Conservation (phyloP, 2,113 vertebrate species). For the Phylloscopus trochilus region DNA sequence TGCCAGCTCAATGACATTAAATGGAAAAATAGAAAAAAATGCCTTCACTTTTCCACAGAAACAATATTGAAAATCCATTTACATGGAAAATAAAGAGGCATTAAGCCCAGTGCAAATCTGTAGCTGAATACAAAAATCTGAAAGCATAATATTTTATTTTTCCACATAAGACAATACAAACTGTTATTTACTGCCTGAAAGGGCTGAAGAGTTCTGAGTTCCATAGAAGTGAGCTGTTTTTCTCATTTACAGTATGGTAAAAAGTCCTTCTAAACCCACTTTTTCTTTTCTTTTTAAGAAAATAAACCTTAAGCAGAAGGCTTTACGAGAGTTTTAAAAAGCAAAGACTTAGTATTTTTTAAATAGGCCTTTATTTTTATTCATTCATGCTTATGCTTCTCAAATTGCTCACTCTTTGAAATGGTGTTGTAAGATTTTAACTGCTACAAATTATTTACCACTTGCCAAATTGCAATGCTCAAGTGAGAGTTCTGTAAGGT, state of each 20-base stretch:
- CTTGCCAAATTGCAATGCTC: neutral
- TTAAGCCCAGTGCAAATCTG: slow-evolving; percentile 52
- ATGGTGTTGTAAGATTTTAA: neutral
- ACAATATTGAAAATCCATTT: slow-evolving; percentile 70
- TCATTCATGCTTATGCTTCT: neutral
- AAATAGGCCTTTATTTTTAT: neutral
- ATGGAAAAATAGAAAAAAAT: slow-evolving; percentile 65
- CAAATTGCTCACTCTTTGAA: neutral
- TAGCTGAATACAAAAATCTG: slow-evolving; percentile 54
- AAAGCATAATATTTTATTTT: slow-evolving; percentile 67
- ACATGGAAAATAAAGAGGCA: slow-evolving; percentile 65
- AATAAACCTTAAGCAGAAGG: neutral
- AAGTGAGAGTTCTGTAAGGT: neutral
- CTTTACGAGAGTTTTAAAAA: neutral
- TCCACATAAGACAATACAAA: slow-evolving; percentile 49
- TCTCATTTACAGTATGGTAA: neutral
- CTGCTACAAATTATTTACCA: neutral
- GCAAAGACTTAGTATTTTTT: neutral
- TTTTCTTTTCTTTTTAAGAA: neutral
- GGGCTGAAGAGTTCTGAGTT: slow-evolving; percentile 2
- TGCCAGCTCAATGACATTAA: slow-evolving; percentile 60
- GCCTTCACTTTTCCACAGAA: slow-evolving; percentile 53
- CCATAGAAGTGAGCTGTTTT: neutral
- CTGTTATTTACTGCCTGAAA: slow-evolving; percentile 47
- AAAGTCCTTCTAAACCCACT: neutral